Conservation (phyloP, 2,888 invertebrate species). For the Crossocerus cetratus region DNA sequence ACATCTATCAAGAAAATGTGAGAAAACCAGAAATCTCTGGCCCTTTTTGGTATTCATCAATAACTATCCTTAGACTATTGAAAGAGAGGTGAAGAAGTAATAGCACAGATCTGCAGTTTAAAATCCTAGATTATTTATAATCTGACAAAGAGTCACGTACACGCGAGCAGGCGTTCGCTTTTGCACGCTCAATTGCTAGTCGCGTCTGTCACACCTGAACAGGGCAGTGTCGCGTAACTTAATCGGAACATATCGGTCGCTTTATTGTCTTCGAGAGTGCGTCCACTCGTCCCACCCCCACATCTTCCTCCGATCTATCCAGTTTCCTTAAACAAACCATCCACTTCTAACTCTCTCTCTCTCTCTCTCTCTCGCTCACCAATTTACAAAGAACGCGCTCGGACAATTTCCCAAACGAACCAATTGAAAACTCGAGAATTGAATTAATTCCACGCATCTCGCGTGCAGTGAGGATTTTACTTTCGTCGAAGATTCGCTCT, state of each 20-base stretch:
- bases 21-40: too few species aligned
- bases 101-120: neutral
- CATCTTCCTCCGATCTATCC: neutral
- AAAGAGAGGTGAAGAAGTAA: neutral
- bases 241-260: constrained; percentile 45
- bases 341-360: too few species aligned
- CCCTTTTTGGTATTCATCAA: too few species aligned
- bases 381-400: too few species aligned
- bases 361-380: neutral
- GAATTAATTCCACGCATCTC: too few species aligned
- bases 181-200: neutral
- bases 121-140: constrained; percentile 7
- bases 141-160: constrained; percentile 1
- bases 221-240: constrained; percentile 35
- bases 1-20: too few species aligned
- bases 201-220: neutral
- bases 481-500: neutral
- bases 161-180: neutral
- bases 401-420: too few species aligned
- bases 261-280: constrained; percentile 58
- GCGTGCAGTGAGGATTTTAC: constrained; percentile 1
- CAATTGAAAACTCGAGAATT: too few species aligned
- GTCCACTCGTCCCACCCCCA: constrained; percentile 8
- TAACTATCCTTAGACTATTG: too few species aligned
- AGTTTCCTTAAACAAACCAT: too few species aligned